phyloP scores from a whole-genome alignment of 2,113 vertebrate genomes.

The Clupea harengus region DNA sequence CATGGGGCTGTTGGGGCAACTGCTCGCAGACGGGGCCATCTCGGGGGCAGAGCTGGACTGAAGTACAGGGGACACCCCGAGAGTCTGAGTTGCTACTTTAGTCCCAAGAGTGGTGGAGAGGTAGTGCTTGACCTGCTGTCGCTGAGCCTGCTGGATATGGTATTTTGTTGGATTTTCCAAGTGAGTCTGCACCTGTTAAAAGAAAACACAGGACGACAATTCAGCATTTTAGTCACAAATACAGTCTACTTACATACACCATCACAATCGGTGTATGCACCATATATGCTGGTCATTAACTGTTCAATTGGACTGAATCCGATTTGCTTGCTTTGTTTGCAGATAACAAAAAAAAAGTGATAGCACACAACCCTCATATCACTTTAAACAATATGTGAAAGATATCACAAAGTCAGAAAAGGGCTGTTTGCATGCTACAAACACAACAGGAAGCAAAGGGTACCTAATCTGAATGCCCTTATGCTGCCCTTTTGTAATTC shows the following conservation, averaged over 20 bases:
- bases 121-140: constrained; percentile 86
- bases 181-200: constrained; percentile 80
- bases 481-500: neutral
- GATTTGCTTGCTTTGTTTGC: no score
- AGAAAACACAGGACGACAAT: neutral
- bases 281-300: neutral
- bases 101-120: constrained; percentile 82
- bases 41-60: constrained; percentile 73
- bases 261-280: neutral
- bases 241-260: neutral
- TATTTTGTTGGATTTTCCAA: constrained; percentile 86
- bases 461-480: neutral
- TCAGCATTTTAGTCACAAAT: neutral
- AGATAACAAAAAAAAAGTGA: no score
- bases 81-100: constrained; percentile 72
- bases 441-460: no score
- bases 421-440: no score
- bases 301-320: no score
- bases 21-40: constrained; percentile 65
- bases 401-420: neutral
- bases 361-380: neutral
- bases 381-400: neutral
- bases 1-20: constrained; percentile 84
- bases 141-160: constrained; percentile 83
- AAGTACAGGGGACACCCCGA: constrained; percentile 64